Conservation (phyloP, 2,888 invertebrate species). For the Synanthedon myopaeformis region DNA sequence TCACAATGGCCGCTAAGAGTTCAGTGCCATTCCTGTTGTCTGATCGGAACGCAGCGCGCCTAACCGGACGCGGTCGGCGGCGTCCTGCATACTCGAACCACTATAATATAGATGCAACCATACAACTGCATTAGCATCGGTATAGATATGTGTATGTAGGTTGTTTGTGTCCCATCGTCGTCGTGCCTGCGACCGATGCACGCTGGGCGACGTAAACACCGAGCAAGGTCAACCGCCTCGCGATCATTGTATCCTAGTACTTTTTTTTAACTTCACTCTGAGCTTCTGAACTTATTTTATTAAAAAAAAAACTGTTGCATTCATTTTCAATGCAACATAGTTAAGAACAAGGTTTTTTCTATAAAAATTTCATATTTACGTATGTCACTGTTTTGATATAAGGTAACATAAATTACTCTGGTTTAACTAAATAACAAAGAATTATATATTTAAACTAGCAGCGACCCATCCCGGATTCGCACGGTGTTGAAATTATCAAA, state of each 20-base stretch:
- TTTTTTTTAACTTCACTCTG: not conserved
- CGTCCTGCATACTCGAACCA: conserved; percentile 55
- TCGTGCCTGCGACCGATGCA: conserved; percentile 49
- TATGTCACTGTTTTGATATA: too few relatives aligned
- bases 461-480: too few relatives aligned
- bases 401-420: too few relatives aligned
- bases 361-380: too few relatives aligned
- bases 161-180: conserved; percentile 55
- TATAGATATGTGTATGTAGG: conserved; percentile 42
- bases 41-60: conserved; percentile 37
- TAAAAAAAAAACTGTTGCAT: too few relatives aligned
- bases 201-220: conserved; percentile 44
- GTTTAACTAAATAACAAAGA: too few relatives aligned
- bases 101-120: conserved; percentile 23
- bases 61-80: conserved; percentile 47
- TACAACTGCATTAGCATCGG: conserved; percentile 27
- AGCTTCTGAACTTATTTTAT: not conserved
- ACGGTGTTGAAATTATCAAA: too few relatives aligned
- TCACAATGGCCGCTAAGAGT: conserved; percentile 14
- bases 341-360: too few relatives aligned
- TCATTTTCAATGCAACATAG: too few relatives aligned
- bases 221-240: conserved; percentile 58
- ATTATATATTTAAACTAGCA: too few relatives aligned
- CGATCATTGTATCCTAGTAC: conserved; percentile 24
- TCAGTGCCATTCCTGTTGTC: conserved; percentile 40